Percentiles rank a stretch among this genome's conserved stretches.
Evolutionary conservation across 2,113 vertebrate genomes (phyloP).

Genomic region (Struthidea cinerea): DNA sequence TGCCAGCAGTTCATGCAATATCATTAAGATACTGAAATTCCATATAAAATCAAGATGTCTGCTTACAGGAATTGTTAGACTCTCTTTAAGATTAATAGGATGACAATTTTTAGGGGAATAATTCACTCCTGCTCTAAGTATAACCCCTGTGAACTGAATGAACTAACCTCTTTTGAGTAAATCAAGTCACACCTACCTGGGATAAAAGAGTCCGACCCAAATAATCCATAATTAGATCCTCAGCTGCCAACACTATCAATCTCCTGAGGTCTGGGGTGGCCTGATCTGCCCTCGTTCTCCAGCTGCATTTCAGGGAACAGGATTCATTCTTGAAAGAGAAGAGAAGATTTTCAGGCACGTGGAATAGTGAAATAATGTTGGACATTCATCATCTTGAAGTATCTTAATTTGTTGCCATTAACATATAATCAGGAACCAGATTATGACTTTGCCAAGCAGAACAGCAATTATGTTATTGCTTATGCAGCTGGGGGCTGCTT

Average conservation of each 20-base stretch:
- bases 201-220: slow-evolving; percentile 42
- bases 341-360: not conserved
- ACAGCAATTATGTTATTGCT: not conserved
- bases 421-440: not conserved
- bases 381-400: not conserved
- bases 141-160: not conserved
- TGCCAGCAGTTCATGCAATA: not conserved
- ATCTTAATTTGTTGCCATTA: not conserved
- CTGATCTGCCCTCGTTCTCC: slow-evolving; percentile 28
- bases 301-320: not conserved
- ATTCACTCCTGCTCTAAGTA: not conserved
- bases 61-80: not conserved
- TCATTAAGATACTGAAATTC: not conserved
- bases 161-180: slow-evolving; percentile 39
- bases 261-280: slow-evolving; percentile 31
- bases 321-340: slow-evolving; percentile 21
- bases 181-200: not conserved
- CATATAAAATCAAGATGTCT: not conserved
- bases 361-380: not conserved
- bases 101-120: not conserved
- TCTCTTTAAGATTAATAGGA: not conserved
- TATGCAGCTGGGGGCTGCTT: not conserved
- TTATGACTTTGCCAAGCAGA: not conserved
- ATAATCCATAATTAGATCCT: slow-evolving; percentile 52
- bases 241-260: slow-evolving; percentile 3